phyloP scores from a whole-genome alignment of 2,113 vertebrate species.

The Probosciger aterrimus region DNA sequence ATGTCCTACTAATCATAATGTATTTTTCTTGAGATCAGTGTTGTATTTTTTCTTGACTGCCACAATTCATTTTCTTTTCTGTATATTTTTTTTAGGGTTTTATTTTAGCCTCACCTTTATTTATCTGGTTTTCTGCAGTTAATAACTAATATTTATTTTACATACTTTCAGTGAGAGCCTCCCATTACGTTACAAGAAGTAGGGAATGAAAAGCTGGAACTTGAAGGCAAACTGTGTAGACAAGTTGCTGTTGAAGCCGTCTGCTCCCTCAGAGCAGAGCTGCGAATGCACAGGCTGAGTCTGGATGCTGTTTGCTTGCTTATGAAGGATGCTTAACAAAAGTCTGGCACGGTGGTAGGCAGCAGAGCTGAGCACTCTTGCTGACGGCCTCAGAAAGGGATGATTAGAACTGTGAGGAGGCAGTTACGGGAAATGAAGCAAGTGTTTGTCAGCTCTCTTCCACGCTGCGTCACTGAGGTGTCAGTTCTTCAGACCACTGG shows the following conservation, averaged over 20 bases:
- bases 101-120: neutral
- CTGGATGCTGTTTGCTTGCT: neutral
- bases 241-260: neutral
- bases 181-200: neutral
- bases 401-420: neutral
- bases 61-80: neutral
- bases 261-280: neutral
- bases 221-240: neutral
- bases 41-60: neutral
- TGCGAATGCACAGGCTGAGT: neutral
- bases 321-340: neutral
- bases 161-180: neutral
- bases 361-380: neutral
- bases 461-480: conserved; percentile 38
- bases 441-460: conserved; percentile 7
- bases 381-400: neutral
- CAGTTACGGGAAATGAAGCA: conserved; percentile 5
- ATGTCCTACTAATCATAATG: neutral
- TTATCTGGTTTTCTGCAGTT: neutral
- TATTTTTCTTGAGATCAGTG: neutral
- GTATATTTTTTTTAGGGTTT: neutral
- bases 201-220: neutral
- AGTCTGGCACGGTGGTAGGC: neutral
- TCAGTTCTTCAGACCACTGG: conserved; percentile 68
- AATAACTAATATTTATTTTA: neutral